Evolutionary conservation across 2,888 invertebrate species (phyloP), one percentile per base, ranked within the genome.

Genomic region (Dolichomitus sp.): DNA sequence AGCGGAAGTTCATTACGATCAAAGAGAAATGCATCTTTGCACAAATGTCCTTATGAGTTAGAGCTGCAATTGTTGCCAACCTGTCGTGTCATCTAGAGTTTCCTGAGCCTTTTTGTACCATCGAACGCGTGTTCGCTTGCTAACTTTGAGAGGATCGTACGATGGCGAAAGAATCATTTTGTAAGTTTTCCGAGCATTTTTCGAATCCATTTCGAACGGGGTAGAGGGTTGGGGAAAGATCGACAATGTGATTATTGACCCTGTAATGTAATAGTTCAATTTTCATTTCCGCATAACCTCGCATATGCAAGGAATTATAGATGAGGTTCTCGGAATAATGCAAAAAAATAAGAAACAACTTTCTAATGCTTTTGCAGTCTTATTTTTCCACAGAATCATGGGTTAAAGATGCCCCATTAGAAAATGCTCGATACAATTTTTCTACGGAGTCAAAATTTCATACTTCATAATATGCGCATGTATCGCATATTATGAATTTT

Each of bases 161-260:
- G 48, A 65, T 45, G 65, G 65, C 14, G 65, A 65, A 27, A 65
- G 30, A 48, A 65, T 45, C 7, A n/a, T 27, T n/a, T 65, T 65
- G n/a, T 65, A 65, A n/a, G 14, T 7, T 65, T 48, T 48, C 1
- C 65, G 27, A 65, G 12, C 5, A 30, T 45, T 65, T n/a, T 65
- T 27, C 0, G 19, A 19, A 23, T 65, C 45, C 66, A 66, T 66
- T 66, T 27, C 50, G 37, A 37, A 23, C 19, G 33, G 7, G n/a
- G 27, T 4, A 57, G 30, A 23, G 54, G 11, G 23, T 23, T 54
- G 9, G 3, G 23, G 57, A 33, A 30, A 57, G 5, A 52, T 52
- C 11, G 19, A 52, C 19, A 19, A 52, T 23, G 23, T 52, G 52
- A 19, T 52, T 52, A 52, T 23, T 19, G 19, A 52, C 1, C 52